phyloP scores from a whole-genome alignment of 1,140 invertebrate species.

The Bombus waltoni region DNA sequence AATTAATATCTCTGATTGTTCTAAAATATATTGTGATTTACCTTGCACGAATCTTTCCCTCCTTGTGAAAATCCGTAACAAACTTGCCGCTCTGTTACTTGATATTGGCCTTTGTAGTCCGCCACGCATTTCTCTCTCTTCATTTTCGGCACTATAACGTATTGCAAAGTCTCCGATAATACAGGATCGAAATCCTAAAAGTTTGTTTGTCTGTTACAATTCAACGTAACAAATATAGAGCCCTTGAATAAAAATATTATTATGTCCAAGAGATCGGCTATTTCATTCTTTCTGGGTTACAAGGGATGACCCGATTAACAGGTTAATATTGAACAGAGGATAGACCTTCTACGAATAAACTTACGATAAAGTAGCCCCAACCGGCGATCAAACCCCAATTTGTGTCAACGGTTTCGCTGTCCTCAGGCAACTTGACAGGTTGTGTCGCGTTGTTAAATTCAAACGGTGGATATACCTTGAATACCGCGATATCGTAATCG shows the following conservation, averaged over 20 bases:
- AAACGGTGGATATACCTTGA: slow-evolving; percentile 74
- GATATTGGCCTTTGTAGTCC: slow-evolving; percentile 59
- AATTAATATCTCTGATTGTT: background rate
- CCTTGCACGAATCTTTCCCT: slow-evolving; percentile 71
- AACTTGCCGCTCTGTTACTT: slow-evolving; percentile 52
- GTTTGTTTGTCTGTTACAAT: background rate
- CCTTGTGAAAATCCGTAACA: slow-evolving; percentile 72
- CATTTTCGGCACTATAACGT: slow-evolving; percentile 61
- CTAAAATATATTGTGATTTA: slow-evolving; percentile 24
- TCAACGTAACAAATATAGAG: background rate
- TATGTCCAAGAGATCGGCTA: background rate
- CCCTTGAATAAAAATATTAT: background rate
- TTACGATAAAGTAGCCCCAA: slow-evolving; percentile 63
- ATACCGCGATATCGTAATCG: slow-evolving; percentile 83
- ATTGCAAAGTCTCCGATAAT: slow-evolving; percentile 53
- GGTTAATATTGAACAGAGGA: background rate
- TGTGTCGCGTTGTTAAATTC: slow-evolving; percentile 37
- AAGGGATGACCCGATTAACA: background rate
- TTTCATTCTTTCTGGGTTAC: background rate
- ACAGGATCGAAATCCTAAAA: slow-evolving; percentile 11
- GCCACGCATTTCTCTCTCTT: slow-evolving; percentile 30
- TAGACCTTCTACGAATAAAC: background rate
- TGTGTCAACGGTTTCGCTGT: background rate
- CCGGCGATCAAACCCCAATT: slow-evolving; percentile 60
- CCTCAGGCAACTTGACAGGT: slow-evolving; percentile 51